phyloP scores from a whole-genome alignment of 2,888 invertebrate genomes.

The Eurytoma adleriae region DNA sequence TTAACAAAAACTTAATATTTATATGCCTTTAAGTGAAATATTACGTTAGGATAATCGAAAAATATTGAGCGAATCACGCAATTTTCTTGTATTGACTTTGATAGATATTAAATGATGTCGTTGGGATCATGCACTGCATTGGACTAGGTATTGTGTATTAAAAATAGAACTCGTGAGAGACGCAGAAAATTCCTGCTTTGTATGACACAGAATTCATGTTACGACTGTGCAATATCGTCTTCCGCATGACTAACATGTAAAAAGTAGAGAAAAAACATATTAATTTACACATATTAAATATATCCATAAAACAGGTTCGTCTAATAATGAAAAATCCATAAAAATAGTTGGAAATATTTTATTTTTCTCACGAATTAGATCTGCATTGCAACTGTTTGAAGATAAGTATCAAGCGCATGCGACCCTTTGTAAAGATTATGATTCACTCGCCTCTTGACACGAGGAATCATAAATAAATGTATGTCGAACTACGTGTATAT shows the following conservation, averaged over 20 bases:
- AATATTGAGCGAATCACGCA: slow-evolving; percentile 15
- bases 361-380: neutral
- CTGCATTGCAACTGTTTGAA: neutral
- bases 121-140: slow-evolving; percentile 3
- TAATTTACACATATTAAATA: too few species aligned
- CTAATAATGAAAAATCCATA: too few species aligned
- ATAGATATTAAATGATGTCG: neutral
- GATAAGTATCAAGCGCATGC: neutral
- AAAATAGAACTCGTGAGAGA: slow-evolving; percentile 5
- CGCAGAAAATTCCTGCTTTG: neutral
- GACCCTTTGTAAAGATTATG: slow-evolving; percentile 5
- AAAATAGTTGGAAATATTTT: too few species aligned
- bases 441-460: slow-evolving; percentile 12
- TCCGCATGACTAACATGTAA: neutral
- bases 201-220: slow-evolving; percentile 3
- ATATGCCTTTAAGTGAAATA: too few species aligned
- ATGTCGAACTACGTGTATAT: neutral
- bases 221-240: neutral
- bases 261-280: neutral
- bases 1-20: too few species aligned
- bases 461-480: slow-evolving; percentile 29
- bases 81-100: slow-evolving; percentile 16
- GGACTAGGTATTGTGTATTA: neutral
- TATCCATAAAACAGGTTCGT: too few species aligned
- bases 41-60: neutral